Conservation (phyloP, 1,140 invertebrate genomes). For the Pseudobourletiella spinata region DNA sequence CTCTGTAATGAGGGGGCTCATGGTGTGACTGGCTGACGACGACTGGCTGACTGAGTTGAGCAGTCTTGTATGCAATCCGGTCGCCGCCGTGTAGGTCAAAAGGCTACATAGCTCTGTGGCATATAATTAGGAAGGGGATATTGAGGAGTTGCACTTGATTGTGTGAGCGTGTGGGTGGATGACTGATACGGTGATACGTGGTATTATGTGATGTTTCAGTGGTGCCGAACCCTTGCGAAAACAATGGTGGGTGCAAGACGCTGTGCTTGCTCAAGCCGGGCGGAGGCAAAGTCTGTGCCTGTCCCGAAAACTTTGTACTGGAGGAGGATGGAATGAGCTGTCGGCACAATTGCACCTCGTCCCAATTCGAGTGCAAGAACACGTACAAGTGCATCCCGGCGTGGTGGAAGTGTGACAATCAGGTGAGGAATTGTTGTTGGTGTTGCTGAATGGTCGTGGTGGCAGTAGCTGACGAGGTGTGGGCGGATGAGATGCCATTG, state of each 20-base stretch:
- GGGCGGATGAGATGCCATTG: no score
- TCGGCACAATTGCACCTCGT: slow-evolving; percentile 64
- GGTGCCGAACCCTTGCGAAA: slow-evolving; percentile 46
- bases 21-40: no score
- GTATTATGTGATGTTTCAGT: slow-evolving; percentile 33
- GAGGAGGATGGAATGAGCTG: slow-evolving; percentile 56
- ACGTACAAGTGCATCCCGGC: slow-evolving; percentile 61
- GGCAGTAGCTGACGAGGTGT: background rate
- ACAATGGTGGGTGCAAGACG: slow-evolving; percentile 55
- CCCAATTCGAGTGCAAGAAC: slow-evolving; percentile 64
- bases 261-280: slow-evolving; percentile 65
- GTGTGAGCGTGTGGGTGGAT: no score
- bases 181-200: no score
- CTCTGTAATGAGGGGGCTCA: no score
- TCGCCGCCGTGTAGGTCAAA: no score
- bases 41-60: no score
- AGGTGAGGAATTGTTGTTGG: slow-evolving; percentile 37
- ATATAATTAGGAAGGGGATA: no score
- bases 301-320: slow-evolving; percentile 70
- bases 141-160: no score
- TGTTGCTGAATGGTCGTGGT: slow-evolving; percentile 10
- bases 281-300: slow-evolving; percentile 51
- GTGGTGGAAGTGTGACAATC: slow-evolving; percentile 54
- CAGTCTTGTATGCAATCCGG: no score
- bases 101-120: no score